phyloP scores from a whole-genome alignment of 1,140 invertebrate genomes.

The Apis mellifera region Amel_HAv3.1 CM009939.2:3654501-3655000 shows the following conservation, averaged over 20 bases:
- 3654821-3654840: conserved; percentile 16
- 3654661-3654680: neutral
- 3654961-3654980: neutral
- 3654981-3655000: too few species aligned
- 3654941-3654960: neutral
- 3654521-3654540: too few species aligned
- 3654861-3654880: conserved; percentile 40
- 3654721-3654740: conserved; percentile 1
- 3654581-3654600: too few species aligned
- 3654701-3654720: neutral
- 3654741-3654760: conserved; percentile 24
- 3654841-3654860: conserved; percentile 46
- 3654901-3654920: neutral
- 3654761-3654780: conserved; percentile 24
- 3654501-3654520: too few species aligned
- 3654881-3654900: conserved; percentile 43
- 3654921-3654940: neutral
- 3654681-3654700: neutral
- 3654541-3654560: too few species aligned
- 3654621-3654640: too few species aligned
- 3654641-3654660: neutral
- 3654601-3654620: too few species aligned
- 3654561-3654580: too few species aligned
- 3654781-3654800: neutral
- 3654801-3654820: conserved; percentile 32